A percentile compares a stretch with the other conserved stretches of the same genome.
Evolutionary conservation across 2,888 invertebrate genomes (phyloP).

Genomic region (Agrochola circellaris): DNA sequence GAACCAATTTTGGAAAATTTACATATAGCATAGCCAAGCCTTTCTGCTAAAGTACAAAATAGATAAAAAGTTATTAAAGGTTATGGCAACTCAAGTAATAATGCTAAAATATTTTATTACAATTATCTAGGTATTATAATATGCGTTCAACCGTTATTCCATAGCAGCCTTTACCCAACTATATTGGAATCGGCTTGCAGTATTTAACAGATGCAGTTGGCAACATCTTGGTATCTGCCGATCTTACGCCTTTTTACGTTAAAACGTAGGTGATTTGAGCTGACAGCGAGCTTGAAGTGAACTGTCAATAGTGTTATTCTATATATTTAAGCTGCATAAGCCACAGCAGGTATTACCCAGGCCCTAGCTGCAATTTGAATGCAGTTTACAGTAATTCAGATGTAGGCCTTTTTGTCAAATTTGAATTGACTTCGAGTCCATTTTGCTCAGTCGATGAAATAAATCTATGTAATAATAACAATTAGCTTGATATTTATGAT

Average conservation of each 20-base stretch:
- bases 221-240: background rate
- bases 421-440: background rate
- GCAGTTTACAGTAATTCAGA: too few species aligned
- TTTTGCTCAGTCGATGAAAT: background rate
- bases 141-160: background rate
- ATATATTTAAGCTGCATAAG: too few species aligned
- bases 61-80: background rate
- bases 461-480: background rate
- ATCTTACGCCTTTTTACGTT: background rate
- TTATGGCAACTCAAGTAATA: slow-evolving; percentile 9
- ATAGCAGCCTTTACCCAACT: background rate
- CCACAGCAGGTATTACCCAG: too few species aligned
- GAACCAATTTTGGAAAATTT: background rate
- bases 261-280: too few species aligned
- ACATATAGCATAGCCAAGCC: background rate
- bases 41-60: background rate
- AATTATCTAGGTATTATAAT: background rate
- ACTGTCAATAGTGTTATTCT: too few species aligned
- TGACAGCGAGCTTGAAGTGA: too few species aligned
- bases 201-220: too few species aligned
- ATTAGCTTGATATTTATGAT: slow-evolving; percentile 3
- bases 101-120: background rate
- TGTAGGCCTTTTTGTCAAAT: background rate
- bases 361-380: background rate
- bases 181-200: background rate